phyloP scores from a whole-genome alignment of 2,113 vertebrate species.

The Rhagologus leucostigma region DNA sequence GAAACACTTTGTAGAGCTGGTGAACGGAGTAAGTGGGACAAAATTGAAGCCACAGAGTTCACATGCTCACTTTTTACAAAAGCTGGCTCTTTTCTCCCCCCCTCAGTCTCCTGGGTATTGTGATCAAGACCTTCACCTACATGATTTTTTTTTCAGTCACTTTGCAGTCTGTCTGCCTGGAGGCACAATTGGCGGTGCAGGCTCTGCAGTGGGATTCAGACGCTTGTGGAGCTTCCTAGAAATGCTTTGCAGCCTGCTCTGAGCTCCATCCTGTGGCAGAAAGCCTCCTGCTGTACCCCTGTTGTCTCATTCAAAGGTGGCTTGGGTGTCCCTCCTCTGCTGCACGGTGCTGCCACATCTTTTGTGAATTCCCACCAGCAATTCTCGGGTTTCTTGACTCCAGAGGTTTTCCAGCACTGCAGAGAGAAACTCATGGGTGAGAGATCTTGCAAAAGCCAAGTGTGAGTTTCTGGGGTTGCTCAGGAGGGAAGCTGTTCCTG shows the following conservation, averaged over 20 bases:
- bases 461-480: not conserved
- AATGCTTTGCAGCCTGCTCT: slow-evolving; percentile 44
- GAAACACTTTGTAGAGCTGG: not conserved
- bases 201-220: not conserved
- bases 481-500: not conserved
- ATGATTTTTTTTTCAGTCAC: not conserved
- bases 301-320: not conserved
- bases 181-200: not conserved
- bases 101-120: not conserved
- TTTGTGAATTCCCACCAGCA: not conserved
- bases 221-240: not conserved
- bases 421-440: not conserved
- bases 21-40: not conserved
- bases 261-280: slow-evolving; percentile 62
- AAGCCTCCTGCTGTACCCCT: not conserved
- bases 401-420: not conserved
- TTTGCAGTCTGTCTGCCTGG: not conserved
- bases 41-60: not conserved
- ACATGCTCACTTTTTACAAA: not conserved
- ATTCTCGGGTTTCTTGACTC: not conserved
- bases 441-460: not conserved
- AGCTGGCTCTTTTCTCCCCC: not conserved
- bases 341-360: not conserved
- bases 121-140: not conserved
- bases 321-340: not conserved